Evolutionary conservation across 2,113 vertebrate species (phyloP).

Genomic region (Aptenodytes forsteri): DNA sequence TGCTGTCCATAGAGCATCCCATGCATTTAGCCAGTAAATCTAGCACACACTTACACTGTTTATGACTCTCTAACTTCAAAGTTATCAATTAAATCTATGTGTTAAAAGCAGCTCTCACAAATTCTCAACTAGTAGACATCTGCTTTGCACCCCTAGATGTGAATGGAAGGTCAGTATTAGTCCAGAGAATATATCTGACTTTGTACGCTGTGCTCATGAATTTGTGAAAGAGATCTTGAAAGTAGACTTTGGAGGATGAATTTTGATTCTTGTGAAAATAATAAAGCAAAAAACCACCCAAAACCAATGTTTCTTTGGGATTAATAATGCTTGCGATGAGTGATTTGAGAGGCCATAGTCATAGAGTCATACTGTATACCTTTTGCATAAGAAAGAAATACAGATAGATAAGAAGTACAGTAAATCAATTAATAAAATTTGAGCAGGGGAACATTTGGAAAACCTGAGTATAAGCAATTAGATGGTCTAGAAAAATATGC

Average conservation of each 20-base stretch:
- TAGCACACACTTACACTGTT: not conserved
- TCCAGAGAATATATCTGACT: not conserved
- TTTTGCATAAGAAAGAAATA: not conserved
- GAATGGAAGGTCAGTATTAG: not conserved
- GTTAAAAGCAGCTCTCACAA: not conserved
- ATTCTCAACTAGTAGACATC: not conserved
- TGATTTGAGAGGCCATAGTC: not conserved
- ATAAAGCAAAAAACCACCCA: rapidly evolving
- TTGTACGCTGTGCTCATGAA: not conserved
- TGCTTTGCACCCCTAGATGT: not conserved
- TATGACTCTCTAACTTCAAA: not conserved
- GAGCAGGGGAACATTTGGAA: not conserved
- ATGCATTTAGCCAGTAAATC: not conserved
- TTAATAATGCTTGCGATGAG: not conserved
- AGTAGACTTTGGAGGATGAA: not conserved
- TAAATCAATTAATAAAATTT: not conserved
- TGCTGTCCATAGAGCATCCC: not conserved
- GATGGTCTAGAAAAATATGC: not conserved
- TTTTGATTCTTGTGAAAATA: not conserved
- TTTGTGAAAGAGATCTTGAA: not conserved
- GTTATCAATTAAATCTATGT: not conserved
- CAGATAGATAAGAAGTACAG: not conserved
- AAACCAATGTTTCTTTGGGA: not conserved
- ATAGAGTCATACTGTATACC: not conserved
- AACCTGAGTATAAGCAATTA: not conserved